Base-by-base conservation (phyloP, 2,113 vertebrate genomes). In the Ondatra zibethicus region DNA sequence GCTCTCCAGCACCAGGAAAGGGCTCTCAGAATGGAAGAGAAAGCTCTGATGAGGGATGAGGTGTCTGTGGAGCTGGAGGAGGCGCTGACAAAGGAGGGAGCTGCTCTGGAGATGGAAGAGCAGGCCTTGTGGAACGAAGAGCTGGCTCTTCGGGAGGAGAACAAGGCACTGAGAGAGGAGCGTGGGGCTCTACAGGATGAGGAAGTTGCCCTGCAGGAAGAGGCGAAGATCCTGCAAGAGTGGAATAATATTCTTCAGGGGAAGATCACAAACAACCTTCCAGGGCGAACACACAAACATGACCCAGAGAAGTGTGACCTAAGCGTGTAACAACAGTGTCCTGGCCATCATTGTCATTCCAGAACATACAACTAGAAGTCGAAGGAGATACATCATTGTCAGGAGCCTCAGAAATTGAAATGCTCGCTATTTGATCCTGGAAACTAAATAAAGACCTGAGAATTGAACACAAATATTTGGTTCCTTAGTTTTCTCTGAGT, bases 1-100 rank as follows among this genome's bases (percentile, higher is more conserved):
- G 93, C 75, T 21, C 95, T 98, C n/a, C 92, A 96, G n/a, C 25
- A 97, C 0, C 72, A 90, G 42, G 97, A 73, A 14, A 81, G n/a
- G 36, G 36, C 12, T 0, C 45, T 96, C 77, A 70, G 80, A 7
- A 31, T 96, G 95, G 76, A 97, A 16, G 45, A 88, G 4, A 88
- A 91, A 65, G 73, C 58, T 66, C 66, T 95, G 50, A 29, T 29
- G 89, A n/a, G 65, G 55, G 75, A 93, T 1, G 47, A 70, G 0
- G 3, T 13, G 13, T 36, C 66, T 0, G 45, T 76, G 0, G 50
- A 27, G 42, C 21, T 45, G 12, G 65, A 33, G 77, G 52, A 92
- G 66, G 77, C 47, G 61, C 65, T 96, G 52, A 45, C 39, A 39
- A n/a, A 73, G 31, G 88, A 97, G 21, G 78, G 61, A 0, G 8